Percentiles rank a stretch among this genome's conserved stretches.
phyloP scores from a whole-genome alignment of 2,797 vertebrate species.

The Acipenser oxyrinchus region DNA sequence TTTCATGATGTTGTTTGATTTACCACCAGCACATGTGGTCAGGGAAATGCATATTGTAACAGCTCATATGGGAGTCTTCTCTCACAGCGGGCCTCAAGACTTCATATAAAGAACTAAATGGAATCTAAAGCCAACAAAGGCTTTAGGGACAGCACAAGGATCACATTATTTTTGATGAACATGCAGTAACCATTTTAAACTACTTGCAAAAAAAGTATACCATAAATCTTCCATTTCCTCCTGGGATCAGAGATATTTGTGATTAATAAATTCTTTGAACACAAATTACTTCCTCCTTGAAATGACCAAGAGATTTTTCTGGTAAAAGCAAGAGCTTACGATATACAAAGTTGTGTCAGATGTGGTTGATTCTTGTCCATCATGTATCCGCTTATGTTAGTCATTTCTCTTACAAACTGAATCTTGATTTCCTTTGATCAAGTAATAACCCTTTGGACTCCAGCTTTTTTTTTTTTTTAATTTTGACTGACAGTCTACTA shows the following conservation, averaged over 20 bases:
- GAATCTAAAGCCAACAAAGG: no score
- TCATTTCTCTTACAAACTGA: no score
- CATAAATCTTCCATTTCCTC: conserved; percentile 35
- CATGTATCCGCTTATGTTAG: no score
- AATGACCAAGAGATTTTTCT: conserved; percentile 32
- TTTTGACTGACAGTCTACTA: not conserved
- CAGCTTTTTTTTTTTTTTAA: not conserved
- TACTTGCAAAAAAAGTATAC: no score
- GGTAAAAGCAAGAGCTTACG: not conserved
- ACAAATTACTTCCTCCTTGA: conserved; percentile 36
- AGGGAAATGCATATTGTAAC: conserved; percentile 14
- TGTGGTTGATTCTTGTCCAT: no score
- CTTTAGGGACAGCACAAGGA: no score
- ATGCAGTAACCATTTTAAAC: no score
- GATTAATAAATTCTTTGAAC: conserved; percentile 41
- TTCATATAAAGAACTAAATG: not conserved
- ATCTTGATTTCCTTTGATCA: no score
- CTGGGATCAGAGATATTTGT: conserved; percentile 39
- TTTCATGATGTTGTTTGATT: conserved; percentile 31
- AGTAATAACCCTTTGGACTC: no score
- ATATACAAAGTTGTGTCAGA: no score
- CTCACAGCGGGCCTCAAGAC: conserved; percentile 17
- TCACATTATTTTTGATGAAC: no score
- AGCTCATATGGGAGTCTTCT: conserved; percentile 26
- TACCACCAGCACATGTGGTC: conserved; percentile 26